Base-by-base conservation (phyloP, 1,140 invertebrate genomes). In the Physella acuta region DNA sequence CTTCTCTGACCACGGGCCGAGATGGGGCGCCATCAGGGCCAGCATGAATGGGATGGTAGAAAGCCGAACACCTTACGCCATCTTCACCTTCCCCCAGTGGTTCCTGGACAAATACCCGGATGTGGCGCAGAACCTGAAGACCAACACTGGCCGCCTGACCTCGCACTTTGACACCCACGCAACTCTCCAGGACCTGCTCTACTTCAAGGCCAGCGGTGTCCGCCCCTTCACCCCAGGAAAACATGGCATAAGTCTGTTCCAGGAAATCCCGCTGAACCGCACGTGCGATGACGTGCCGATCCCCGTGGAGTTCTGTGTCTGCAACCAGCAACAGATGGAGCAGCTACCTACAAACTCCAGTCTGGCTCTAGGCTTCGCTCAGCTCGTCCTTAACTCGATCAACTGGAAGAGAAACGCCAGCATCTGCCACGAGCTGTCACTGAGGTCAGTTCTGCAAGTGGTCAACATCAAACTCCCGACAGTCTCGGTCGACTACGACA, bases 61-160 rank as follows among this genome's bases (percentile, higher is more conserved):
- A 28, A n/a, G n/a, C n/a, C n/a, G n/a, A n/a, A n/a, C n/a, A n/a
- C n/a, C n/a, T n/a, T n/a, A n/a, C n/a, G n/a, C 28, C 16, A 28
- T 56, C 53, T 11, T 56, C 14, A 56, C 53, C 11, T 56, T 56
- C 28, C 53, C 53, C 11, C 8, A 28, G 11, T 56, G 53, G 53
- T 56, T 56, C 26, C 53, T 56, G 11, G 26, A 56, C 11, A 14
- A 56, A 28, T 28, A 56, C n/a, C n/a, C n/a, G n/a, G n/a, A n/a
- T n/a, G n/a, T n/a, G n/a, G n/a, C n/a, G n/a, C n/a, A n/a, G n/a
- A 56, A 56, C 53, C 26, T 56, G 26, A 11, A 56, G 53, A 16
- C 53, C 8, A 56, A 56, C 53, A 16, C 53, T 11, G 11, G 26
- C 11, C 53, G 53, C 53, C 53, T 56, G 53, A 56, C 53, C 8